Conservation (phyloP, 2,113 vertebrate genomes). For the Tragulus kanchil region DNA sequence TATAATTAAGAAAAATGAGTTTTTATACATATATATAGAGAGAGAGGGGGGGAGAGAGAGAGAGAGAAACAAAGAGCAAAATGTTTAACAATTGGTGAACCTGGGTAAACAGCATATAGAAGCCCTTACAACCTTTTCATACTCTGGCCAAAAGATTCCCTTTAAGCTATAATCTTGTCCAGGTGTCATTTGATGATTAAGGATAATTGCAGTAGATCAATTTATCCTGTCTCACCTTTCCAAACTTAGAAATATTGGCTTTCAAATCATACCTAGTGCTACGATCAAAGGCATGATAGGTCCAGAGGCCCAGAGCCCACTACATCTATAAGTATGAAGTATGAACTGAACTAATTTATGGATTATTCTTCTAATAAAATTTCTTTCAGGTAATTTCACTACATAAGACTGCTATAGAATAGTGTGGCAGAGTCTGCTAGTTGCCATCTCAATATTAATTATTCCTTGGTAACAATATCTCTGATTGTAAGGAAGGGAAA, state of each 20-base stretch:
- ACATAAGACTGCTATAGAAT: not conserved
- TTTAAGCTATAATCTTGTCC: not conserved
- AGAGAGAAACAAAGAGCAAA: not conserved
- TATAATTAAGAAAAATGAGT: not conserved
- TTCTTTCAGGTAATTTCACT: not conserved
- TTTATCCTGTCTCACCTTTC: not conserved
- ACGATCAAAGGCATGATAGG: not conserved
- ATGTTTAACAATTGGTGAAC: not conserved
- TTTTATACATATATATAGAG: not conserved
- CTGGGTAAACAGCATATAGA: not conserved
- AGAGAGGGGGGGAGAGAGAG: not conserved
- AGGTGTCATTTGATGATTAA: not conserved
- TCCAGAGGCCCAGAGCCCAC: not conserved
- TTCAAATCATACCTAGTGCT: not conserved
- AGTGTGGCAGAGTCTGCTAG: not conserved
- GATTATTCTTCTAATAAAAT: slow-evolving; percentile 20
- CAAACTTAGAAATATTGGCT: slow-evolving; percentile 17
- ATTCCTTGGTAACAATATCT: not conserved
- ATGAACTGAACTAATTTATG: not conserved
- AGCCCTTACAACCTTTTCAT: not conserved
- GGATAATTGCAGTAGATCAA: not conserved
- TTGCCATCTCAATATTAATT: not conserved
- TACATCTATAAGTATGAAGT: not conserved
- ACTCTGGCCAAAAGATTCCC: not conserved
- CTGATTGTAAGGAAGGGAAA: not conserved